Base-by-base conservation (phyloP, 2,797 vertebrate genomes). In the Diplodus puntazzo region DNA sequence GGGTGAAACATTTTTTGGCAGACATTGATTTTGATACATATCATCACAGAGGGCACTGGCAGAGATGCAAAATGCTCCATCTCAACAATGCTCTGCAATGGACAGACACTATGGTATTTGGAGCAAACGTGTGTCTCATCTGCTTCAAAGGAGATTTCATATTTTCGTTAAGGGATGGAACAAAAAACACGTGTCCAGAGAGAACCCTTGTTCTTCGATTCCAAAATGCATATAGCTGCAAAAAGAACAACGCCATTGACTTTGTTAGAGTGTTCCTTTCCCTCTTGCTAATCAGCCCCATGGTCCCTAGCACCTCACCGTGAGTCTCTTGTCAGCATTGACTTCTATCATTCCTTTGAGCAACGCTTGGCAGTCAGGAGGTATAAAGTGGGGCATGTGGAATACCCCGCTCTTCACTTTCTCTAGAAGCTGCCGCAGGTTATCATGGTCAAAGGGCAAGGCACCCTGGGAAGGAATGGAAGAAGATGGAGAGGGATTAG, bases 361-460 rank as follows among this genome's bases (percentile, higher is more conserved):
- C 80, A 97, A 88, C 68, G 95, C 96, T 85, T 97, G 97, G 87
- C 96, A 97, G 88, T 97, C 97, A 0, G 96, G 97, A 14, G 96
- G 96, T 80, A 98, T 97, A 90, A 98, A 98, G 92, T 97, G 97
- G 1, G 97, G 97, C 97, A 98, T 97, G 90, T 98, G 97, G 89
- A 98, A 98, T 55, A 97, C 96, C 0, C 97, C 97, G 2, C 97
- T 96, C 89, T 98, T 98, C 89, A 98, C 97, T 89, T 98, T 98
- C 92, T 98, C 97, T 76, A 98, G 94, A 71, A 98, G 95, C 94
- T 98, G 97, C 48, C 97, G 95, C 71, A 98, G 94, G 95, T 98
- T 98, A 88, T 98, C 97, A 0, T 98, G 97, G 60, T 98, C 97
- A 48, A 98, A 98, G 64, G 97, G 97, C 89, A 98, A 94, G 1